Evolutionary conservation across 2,113 vertebrate genomes (phyloP), one percentile per base, ranked within the genome.

Genomic region (Okapia johnstoni): DNA sequence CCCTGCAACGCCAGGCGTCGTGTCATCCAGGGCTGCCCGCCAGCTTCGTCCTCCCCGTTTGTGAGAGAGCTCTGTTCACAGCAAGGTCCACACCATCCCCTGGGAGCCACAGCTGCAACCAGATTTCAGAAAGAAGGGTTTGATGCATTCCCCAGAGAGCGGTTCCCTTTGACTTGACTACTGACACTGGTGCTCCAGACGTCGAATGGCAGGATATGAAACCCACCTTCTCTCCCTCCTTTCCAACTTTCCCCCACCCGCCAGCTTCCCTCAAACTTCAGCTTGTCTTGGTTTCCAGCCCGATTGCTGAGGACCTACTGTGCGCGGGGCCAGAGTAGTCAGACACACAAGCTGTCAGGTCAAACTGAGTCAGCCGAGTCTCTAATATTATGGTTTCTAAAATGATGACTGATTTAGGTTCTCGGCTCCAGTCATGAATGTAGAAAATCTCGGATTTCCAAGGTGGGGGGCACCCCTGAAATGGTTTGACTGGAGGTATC

Each of bases 381-480:
- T 55, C 55, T 46, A 11, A 7, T 17, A 21, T 7, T 48, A 26
- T 52, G 23, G 40, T 16, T 48, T 57, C 55, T 85, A 55, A 76
- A 61, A 40, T 0, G 25, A 52, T 40, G 6, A 5, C 11, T 17
- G 0, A 6, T 25, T 25, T n/a, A 46, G 9, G 40, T 12, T 17
- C 90, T 85, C 6, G 7, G 21, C 79, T 54, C 25, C 36, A 60
- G 26, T 43, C 19, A 76, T 30, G 76, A 63, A 66, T 6, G 19
- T 4, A 83, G 30, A n/a, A 85, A 25, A 46, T 61, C 52, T 57
- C 80, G 2, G 63, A 87, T 90, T 95, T 76, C 36, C 54, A 77
- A n/a, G 90, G 66, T 30, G 88, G 86, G 92, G 30, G 48, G 90
- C 46, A 92, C 25, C 77, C 85, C 93, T 96, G 85, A 92, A 96